Conservation (phyloP, 2,888 invertebrate genomes). For the Omphaloscelis lunosa region DNA sequence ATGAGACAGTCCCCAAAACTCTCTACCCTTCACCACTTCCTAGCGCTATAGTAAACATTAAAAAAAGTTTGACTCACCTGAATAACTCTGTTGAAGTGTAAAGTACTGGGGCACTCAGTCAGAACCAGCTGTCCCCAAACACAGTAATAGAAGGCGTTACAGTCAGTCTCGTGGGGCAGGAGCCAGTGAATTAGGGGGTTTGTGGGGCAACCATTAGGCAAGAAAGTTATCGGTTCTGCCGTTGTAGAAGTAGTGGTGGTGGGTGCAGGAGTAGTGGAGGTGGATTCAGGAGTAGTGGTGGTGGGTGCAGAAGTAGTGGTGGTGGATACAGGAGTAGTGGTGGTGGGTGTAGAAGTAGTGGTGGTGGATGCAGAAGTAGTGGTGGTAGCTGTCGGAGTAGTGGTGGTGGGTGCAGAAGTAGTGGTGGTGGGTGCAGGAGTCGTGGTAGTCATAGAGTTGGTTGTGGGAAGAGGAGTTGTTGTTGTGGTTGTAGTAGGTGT, state of each 20-base stretch:
- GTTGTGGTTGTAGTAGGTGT: constrained; percentile 19
- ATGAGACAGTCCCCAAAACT: too few relatives aligned
- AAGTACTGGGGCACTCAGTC: constrained; percentile 69
- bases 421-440: constrained; percentile 8
- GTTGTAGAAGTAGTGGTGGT: constrained; percentile 37
- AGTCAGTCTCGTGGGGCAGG: constrained; percentile 77
- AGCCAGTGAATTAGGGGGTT: constrained; percentile 80
- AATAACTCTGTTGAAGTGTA: constrained; percentile 79
- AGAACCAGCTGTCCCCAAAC: constrained; percentile 77
- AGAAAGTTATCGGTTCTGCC: constrained; percentile 66
- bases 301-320: constrained; percentile 16
- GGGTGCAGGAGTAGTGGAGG: constrained; percentile 2
- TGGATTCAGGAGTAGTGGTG: background rate
- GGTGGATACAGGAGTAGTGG: background rate
- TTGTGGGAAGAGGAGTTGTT: background rate
- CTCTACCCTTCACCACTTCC: background rate
- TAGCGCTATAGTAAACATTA: background rate
- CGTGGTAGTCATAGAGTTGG: background rate
- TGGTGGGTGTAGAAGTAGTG: constrained; percentile 17
- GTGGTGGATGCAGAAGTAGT: constrained; percentile 22
- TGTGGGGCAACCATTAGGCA: constrained; percentile 82
- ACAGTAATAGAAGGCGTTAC: constrained; percentile 83
- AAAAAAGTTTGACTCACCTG: constrained; percentile 73
- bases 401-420: constrained; percentile 9
- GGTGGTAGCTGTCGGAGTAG: background rate